These are phyloP conservation scores for Zootoca vivipara DNA, from an alignment of 2,113 vertebrate species.

Conservation along the genomic window DNA sequence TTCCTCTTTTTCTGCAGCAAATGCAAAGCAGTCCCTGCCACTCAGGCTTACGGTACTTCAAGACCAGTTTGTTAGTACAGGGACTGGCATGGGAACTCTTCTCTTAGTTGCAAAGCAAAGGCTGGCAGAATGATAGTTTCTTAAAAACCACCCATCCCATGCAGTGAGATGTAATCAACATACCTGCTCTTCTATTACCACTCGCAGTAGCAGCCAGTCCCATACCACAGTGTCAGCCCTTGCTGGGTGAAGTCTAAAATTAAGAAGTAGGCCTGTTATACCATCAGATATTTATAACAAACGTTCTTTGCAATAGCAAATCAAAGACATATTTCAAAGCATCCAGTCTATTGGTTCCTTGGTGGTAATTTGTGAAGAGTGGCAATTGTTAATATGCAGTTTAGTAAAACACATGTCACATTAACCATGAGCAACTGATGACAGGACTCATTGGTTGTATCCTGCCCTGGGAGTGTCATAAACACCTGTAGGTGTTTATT, in stretches of 20 bases:
- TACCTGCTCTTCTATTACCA: constrained; percentile 86
- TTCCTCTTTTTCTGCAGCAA: background rate
- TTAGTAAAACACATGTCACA: background rate
- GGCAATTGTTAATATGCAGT: background rate
- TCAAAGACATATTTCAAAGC: background rate
- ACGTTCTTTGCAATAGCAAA: background rate
- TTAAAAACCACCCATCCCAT: background rate
- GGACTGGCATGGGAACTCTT: no score
- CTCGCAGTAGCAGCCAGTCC: constrained; percentile 88
- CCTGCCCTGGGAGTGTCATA: background rate
- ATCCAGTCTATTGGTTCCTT: background rate
- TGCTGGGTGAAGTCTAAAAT: constrained; percentile 87
- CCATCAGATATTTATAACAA: background rate
- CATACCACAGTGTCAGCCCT: constrained; percentile 80
- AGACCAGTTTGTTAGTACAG: background rate
- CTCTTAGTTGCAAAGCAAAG: background rate
- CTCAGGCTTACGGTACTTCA: background rate
- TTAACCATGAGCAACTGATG: background rate
- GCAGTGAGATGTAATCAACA: background rate
- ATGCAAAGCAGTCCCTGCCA: background rate
- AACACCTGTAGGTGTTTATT: background rate
- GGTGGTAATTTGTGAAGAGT: background rate
- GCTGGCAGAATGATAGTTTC: background rate
- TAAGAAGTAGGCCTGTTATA: constrained; percentile 45
- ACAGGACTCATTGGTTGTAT: no score